Evolutionary conservation across 2,113 vertebrate species (phyloP).

Genomic region (Holacanthus passer): DNA sequence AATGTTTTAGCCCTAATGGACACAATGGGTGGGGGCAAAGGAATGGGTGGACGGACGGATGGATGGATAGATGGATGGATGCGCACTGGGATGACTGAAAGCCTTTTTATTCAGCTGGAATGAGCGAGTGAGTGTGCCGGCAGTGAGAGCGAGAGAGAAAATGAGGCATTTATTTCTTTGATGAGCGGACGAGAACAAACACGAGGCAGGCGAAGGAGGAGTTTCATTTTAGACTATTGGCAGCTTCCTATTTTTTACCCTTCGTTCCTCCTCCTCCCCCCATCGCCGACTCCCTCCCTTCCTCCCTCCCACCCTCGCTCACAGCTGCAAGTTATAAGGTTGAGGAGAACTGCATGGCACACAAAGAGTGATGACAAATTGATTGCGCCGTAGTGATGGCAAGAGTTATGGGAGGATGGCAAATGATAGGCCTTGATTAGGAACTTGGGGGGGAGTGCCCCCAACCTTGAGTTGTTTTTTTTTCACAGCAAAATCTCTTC

Average conservation of each 20-base stretch:
- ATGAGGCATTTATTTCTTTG: conserved; percentile 86
- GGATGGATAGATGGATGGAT: conserved; percentile 80
- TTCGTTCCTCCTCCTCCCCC: conserved; percentile 20
- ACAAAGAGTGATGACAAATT: conserved; percentile 94
- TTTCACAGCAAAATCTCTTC: conserved; percentile 77
- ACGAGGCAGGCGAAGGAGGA: conserved; percentile 77
- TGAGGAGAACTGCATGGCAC: conserved; percentile 90
- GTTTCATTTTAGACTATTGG: conserved; percentile 68
- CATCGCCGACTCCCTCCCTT: conserved; percentile 24
- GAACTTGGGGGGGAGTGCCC: conserved; percentile 80
- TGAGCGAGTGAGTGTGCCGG: conserved; percentile 56
- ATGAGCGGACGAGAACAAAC: conserved; percentile 86
- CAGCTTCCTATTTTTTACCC: conserved; percentile 81
- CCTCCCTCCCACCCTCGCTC: conserved; percentile 66
- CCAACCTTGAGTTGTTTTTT: conserved; percentile 87
- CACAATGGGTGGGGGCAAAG: conserved; percentile 77
- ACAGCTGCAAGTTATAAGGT: conserved; percentile 92
- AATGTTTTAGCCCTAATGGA: conserved; percentile 98
- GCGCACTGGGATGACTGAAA: conserved; percentile 85
- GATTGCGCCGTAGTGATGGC: conserved; percentile 92
- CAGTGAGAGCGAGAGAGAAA: conserved; percentile 60
- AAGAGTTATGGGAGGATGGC: conserved; percentile 89
- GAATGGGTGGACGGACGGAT: conserved; percentile 71
- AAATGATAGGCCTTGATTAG: conserved; percentile 90
- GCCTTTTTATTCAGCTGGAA: conserved; percentile 90